Conservation (phyloP, 2,888 invertebrate species). For the Macaria notata region DNA sequence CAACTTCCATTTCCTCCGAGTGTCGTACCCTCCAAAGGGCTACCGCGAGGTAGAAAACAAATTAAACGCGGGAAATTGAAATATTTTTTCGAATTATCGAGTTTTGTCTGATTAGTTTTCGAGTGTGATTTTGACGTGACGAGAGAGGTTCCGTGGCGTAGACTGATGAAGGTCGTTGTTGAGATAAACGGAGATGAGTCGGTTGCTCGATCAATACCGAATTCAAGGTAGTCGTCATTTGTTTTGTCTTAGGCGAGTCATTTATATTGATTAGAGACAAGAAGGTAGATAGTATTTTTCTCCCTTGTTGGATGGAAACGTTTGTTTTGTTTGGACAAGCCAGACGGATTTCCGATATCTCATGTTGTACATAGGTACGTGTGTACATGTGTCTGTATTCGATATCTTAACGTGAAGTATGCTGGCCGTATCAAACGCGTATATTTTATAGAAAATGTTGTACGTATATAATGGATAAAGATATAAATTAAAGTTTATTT, state of each 20-base stretch:
- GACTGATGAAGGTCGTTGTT: slow-evolving; percentile 1
- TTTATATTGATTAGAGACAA: not conserved
- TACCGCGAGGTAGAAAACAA: slow-evolving; percentile 46
- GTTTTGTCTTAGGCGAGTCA: not conserved
- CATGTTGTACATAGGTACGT: too few species aligned
- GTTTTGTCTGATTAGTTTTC: slow-evolving; percentile 16
- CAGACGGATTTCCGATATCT: too few species aligned
- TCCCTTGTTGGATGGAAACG: too few species aligned
- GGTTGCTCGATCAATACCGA: not conserved
- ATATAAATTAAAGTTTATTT: too few species aligned
- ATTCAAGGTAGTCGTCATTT: slow-evolving; percentile 1
- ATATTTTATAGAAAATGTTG: too few species aligned
- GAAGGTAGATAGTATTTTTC: not conserved
- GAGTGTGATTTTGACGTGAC: slow-evolving; percentile 8
- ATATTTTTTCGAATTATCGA: slow-evolving; percentile 25
- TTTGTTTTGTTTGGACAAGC: too few species aligned
- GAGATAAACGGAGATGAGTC: not conserved
- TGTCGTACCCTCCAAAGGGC: slow-evolving; percentile 30
- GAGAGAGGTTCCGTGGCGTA: not conserved
- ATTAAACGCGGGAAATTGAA: slow-evolving; percentile 43
- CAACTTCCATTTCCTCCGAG: slow-evolving; percentile 68
- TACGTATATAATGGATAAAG: too few species aligned
- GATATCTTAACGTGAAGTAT: too few species aligned
- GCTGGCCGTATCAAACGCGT: too few species aligned
- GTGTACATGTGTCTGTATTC: too few species aligned